Conservation (phyloP, 2,113 vertebrate species). For the Indicator indicator region DNA sequence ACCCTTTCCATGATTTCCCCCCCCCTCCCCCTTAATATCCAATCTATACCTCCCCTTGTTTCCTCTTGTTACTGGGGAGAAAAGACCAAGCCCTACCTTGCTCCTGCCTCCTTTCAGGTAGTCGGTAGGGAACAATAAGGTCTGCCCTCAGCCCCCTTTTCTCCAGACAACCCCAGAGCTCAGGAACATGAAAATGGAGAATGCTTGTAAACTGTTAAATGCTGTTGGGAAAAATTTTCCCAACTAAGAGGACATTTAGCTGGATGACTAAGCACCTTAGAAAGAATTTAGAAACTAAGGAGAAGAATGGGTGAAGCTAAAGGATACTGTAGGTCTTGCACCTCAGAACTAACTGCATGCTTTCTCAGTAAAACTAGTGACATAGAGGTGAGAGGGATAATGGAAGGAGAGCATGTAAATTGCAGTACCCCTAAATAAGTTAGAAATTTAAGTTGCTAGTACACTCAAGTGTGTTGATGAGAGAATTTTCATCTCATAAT, state of each 20-base stretch:
- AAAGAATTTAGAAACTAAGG: not conserved
- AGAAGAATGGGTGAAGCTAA: not conserved
- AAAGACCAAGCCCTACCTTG: not conserved
- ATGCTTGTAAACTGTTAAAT: not conserved
- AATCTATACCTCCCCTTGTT: not conserved
- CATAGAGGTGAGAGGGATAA: not conserved
- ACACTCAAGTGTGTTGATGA: not conserved
- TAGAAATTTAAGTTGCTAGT: not conserved
- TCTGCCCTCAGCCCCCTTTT: too few relatives aligned
- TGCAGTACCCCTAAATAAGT: not conserved
- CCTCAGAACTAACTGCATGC: not conserved
- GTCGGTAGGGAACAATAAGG: too few relatives aligned
- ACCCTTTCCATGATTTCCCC: too few relatives aligned
- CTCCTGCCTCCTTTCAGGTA: too few relatives aligned
- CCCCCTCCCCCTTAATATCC: not conserved
- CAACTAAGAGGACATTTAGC: not conserved
- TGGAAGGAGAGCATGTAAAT: not conserved
- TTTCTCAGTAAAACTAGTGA: not conserved
- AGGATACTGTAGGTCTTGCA: not conserved
- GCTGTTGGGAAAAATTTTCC: not conserved
- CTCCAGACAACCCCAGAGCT: not conserved
- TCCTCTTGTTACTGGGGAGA: not conserved
- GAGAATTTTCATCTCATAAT: not conserved
- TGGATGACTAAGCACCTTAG: not conserved
- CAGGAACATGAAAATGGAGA: not conserved